phyloP scores from a whole-genome alignment of 2,888 invertebrate species.

The Metallyticus violacea region DNA sequence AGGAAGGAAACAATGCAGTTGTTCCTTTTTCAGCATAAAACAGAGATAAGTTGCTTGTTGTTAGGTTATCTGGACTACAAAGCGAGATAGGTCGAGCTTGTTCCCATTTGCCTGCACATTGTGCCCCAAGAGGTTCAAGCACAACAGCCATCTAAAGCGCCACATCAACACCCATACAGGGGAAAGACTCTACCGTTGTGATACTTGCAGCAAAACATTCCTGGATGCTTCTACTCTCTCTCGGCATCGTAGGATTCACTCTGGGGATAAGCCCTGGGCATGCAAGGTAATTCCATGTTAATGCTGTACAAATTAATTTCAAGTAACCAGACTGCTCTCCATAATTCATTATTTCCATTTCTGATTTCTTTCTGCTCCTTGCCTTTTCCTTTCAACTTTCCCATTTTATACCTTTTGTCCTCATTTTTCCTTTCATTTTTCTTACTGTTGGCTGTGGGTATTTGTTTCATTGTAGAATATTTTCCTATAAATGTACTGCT shows the following conservation, averaged over 20 bases:
- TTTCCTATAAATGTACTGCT: too few relatives aligned
- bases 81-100: not conserved
- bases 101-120: constrained; percentile 30
- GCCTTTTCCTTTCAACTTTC: too few relatives aligned
- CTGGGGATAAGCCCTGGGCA: constrained; percentile 37
- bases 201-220: constrained; percentile 55
- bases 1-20: too few relatives aligned
- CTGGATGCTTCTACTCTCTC: constrained; percentile 50
- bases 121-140: constrained; percentile 37
- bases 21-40: too few relatives aligned
- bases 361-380: too few relatives aligned
- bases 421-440: too few relatives aligned
- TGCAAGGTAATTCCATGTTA: constrained; percentile 27
- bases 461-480: too few relatives aligned
- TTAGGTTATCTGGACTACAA: not conserved
- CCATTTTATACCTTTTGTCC: too few relatives aligned
- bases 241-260: constrained; percentile 46
- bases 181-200: constrained; percentile 43
- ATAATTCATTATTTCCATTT: too few relatives aligned
- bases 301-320: too few relatives aligned
- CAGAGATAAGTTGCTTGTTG: not conserved
- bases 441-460: too few relatives aligned
- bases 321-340: too few relatives aligned
- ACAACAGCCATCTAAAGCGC: constrained; percentile 34
- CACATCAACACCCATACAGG: constrained; percentile 38